Evolutionary conservation across 2,113 vertebrate species (phyloP), one percentile per base, ranked within the genome.

Genomic region (Takifugu flavidus): DNA sequence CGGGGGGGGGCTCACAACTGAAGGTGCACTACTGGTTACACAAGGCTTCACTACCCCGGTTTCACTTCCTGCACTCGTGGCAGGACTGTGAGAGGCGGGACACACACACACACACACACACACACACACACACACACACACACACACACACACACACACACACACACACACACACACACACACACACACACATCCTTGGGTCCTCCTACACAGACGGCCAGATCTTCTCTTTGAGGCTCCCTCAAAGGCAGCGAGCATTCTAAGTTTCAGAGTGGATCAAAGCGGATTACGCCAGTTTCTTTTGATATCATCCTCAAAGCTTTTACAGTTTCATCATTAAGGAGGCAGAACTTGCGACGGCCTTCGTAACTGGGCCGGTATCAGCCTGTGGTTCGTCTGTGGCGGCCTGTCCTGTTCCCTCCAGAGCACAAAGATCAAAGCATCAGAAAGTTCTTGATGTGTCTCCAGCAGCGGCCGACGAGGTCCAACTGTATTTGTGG

Each of bases 11-110:
- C 20, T 20, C 29, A 31, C 29, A 4, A 31, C 29, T 6, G 29
- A 31, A 6, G 29, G 29, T 31, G 29, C 5, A 31, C 29, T 6
- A 6, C 29, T 31, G 29, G 75, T 83, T 63, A 69, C 78, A 65
- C 76, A 74, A 64, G 62, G 47, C 62, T 57, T n/a, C 56, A 62
- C 89, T 28, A 62, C 82, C 74, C 88, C 87, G 82, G 82, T 85
- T 89, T 84, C 78, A 64, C 73, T 83, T 90, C 87, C 87, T 88
- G 87, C 71, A 78, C 72, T 87, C 84, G 82, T 89, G 84, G 84
- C 87, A 85, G 59, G 51, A 63, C 71, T 73, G 79, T 69, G 11
- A 79, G 68, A 74, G 59, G 63, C 72, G 59, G 73, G 58, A 71
- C 53, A 73, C 42, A 60, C 51, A 56, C 72, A 65, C 49, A 12